These are phyloP conservation scores for Lysiphlebus fabarum DNA, from an alignment of 1,140 invertebrate genomes.

Conservation along the genomic window DNA sequence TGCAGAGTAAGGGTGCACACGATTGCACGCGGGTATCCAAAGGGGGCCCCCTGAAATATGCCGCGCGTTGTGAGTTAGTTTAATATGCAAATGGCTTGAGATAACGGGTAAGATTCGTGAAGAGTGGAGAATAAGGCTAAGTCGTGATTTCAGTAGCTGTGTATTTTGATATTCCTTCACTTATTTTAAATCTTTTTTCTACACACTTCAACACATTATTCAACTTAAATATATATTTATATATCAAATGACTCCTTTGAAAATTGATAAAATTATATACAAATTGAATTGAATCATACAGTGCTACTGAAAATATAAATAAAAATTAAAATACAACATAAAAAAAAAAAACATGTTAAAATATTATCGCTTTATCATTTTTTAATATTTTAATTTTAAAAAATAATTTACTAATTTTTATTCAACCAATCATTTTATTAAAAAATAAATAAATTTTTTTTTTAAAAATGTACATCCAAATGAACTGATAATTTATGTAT, in stretches of 20 bases:
- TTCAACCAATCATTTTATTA: too few relatives aligned
- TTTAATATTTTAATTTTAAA: too few relatives aligned
- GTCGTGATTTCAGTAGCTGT: constrained; percentile 55
- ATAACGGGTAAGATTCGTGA: constrained; percentile 52
- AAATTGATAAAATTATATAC: too few relatives aligned
- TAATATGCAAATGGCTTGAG: constrained; percentile 54
- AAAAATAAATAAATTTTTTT: too few relatives aligned
- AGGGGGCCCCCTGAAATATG: constrained; percentile 44
- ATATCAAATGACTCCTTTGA: too few relatives aligned
- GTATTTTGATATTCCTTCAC: constrained; percentile 32
- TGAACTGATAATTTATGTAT: constrained; percentile 27
- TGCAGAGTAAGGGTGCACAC: constrained; percentile 17
- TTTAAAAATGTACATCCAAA: constrained; percentile 18
- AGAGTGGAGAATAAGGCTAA: constrained; percentile 47
- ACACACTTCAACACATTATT: not conserved
- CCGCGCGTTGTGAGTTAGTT: constrained; percentile 54
- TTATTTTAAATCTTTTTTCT: constrained; percentile 20
- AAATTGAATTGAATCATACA: too few relatives aligned
- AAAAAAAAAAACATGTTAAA: not conserved
- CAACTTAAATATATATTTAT: not conserved
- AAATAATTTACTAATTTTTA: too few relatives aligned
- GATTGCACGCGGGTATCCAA: constrained; percentile 13
- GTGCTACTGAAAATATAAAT: too few relatives aligned
- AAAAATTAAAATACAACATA: not conserved
- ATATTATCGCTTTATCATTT: too few relatives aligned